Conservation (phyloP, 2,797 vertebrate genomes). For the Argyrosomus regius region DNA sequence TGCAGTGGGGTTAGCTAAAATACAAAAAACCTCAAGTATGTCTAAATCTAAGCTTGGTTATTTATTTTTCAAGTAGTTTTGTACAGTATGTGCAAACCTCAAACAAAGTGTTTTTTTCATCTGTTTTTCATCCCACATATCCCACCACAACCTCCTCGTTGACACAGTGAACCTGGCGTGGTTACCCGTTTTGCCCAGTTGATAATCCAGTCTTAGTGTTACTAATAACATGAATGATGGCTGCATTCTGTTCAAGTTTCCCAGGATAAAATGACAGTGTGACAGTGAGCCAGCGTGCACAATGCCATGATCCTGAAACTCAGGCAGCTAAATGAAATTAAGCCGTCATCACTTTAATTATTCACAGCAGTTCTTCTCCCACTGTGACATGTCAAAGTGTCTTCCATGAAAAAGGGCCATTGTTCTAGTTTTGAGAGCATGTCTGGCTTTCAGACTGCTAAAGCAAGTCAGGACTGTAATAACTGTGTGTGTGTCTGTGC, state of each 20-base stretch:
- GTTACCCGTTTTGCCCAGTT: not conserved
- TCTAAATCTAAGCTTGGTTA: too few species aligned
- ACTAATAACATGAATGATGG: not conserved
- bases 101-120: too few species aligned
- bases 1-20: too few species aligned
- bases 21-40: too few species aligned
- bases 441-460: constrained; percentile 7
- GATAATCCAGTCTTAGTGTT: not conserved
- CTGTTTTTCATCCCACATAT: too few species aligned
- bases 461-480: not conserved
- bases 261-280: not conserved
- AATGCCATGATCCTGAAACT: not conserved
- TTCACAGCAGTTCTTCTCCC: not conserved
- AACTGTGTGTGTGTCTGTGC: constrained; percentile 5
- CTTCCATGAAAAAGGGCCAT: not conserved
- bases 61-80: too few species aligned
- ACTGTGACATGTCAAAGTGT: constrained; percentile 8
- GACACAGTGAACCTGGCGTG: too few species aligned
- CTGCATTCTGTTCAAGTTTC: not conserved
- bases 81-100: too few species aligned
- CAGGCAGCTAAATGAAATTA: not conserved
- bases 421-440: not conserved
- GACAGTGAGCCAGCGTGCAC: not conserved
- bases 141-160: too few species aligned
- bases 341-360: not conserved